Conservation (phyloP, 2,797 vertebrate genomes). For the Philypnodon macrostomus region DNA sequence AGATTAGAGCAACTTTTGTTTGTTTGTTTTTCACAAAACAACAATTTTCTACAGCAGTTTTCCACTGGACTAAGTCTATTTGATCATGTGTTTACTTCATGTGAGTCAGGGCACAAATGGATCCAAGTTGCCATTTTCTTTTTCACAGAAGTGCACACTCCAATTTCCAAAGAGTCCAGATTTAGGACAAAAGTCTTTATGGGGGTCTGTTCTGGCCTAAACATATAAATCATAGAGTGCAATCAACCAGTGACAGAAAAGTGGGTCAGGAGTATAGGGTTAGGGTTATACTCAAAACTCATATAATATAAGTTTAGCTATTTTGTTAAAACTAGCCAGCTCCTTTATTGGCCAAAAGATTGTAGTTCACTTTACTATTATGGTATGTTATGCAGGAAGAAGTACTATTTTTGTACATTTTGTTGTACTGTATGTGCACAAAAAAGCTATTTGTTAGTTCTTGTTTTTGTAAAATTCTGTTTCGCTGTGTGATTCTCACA, state of each 20-base stretch:
- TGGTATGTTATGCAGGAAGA: no score
- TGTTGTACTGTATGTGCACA: no score
- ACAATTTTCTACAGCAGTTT: conserved; percentile 1
- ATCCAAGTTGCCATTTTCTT: conserved; percentile 7
- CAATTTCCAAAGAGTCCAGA: conserved; percentile 9
- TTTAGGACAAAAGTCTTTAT: conserved; percentile 19
- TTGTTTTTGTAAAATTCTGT: no score
- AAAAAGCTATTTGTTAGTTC: no score
- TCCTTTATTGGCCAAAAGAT: no score
- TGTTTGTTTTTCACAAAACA: background rate
- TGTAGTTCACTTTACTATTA: no score
- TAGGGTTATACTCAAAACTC: background rate
- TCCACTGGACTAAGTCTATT: background rate
- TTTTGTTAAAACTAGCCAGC: background rate
- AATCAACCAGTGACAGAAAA: conserved; percentile 1
- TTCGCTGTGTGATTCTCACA: background rate
- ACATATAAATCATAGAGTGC: conserved; percentile 30
- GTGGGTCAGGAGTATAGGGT: background rate
- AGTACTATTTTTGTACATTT: no score
- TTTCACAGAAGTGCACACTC: conserved; percentile 14
- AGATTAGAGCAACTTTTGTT: no score
- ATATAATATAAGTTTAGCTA: background rate
- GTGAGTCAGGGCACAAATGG: conserved; percentile 6
- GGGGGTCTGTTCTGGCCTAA: conserved; percentile 25
- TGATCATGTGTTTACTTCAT: background rate